Percentiles rank a stretch among this genome's conserved stretches.
These are phyloP conservation scores for Solea solea DNA, from an alignment of 2,113 vertebrate genomes.

Conservation along the genomic window DNA sequence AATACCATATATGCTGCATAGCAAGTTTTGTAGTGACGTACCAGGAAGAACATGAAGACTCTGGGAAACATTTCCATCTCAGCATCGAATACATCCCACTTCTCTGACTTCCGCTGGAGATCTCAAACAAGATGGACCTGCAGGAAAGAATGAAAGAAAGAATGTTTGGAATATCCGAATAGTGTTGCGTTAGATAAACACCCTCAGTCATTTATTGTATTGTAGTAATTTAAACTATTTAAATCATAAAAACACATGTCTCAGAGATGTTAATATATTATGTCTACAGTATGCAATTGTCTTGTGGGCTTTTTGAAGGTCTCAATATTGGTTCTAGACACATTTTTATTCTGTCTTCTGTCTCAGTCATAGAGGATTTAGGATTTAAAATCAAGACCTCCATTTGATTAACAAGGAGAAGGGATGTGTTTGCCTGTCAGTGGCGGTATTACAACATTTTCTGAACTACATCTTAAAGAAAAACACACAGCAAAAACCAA, in stretches of 20 bases:
- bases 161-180: slow-evolving; percentile 7
- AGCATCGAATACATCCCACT: slow-evolving; percentile 11
- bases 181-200: slow-evolving; percentile 9
- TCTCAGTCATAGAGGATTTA: too few relatives aligned
- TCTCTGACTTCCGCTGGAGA: slow-evolving; percentile 8
- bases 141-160: not conserved
- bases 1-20: not conserved
- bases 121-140: not conserved
- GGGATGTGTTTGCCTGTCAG: too few relatives aligned
- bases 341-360: too few relatives aligned
- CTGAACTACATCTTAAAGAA: too few relatives aligned
- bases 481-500: too few relatives aligned
- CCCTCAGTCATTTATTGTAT: slow-evolving; percentile 20
- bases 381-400: too few relatives aligned
- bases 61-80: slow-evolving; percentile 16
- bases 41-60: slow-evolving; percentile 2
- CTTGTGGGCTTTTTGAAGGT: too few relatives aligned
- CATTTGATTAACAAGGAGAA: too few relatives aligned
- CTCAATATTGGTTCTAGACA: too few relatives aligned
- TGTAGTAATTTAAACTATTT: slow-evolving; percentile 10
- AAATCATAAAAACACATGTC: slow-evolving; percentile 1
- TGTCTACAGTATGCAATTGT: not conserved
- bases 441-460: too few relatives aligned
- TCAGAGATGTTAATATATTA: not conserved
- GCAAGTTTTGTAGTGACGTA: slow-evolving; percentile 22